Conservation (phyloP, 2,888 invertebrate species). For the Gisinianus flammeolus region DNA sequence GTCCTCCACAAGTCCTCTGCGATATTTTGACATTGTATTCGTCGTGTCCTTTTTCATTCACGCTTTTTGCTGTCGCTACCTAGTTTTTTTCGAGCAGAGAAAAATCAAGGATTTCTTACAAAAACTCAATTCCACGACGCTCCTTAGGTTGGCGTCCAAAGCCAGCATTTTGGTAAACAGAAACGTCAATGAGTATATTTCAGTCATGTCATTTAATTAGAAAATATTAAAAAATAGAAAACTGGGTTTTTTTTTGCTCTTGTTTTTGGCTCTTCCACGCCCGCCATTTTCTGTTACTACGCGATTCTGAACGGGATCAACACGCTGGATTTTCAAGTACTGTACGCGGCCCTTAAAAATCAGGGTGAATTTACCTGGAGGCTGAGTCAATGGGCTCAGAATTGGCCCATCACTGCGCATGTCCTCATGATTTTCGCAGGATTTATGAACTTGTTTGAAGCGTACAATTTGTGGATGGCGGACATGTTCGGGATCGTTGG, state of each 20-base stretch:
- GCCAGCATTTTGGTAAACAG: not conserved
- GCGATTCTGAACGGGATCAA: too few relatives aligned
- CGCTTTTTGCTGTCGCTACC: not conserved
- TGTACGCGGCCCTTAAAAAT: too few relatives aligned
- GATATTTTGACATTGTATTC: slow-evolving; percentile 4
- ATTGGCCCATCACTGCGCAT: not conserved
- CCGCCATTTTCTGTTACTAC: slow-evolving; percentile 1
- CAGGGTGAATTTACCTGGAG: not conserved
- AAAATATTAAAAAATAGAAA: not conserved
- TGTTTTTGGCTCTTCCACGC: not conserved
- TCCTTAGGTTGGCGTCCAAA: not conserved
- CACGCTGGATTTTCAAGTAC: not conserved
- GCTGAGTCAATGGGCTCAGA: not conserved
- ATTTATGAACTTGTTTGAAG: not conserved
- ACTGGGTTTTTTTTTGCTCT: not conserved
- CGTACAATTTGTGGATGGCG: slow-evolving; percentile 14
- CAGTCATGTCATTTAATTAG: not conserved
- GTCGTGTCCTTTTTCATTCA: not conserved
- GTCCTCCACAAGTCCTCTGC: not conserved
- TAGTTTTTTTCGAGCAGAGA: not conserved
- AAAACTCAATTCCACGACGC: not conserved
- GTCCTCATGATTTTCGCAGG: not conserved
- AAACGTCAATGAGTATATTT: not conserved
- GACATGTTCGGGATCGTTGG: slow-evolving; percentile 6
- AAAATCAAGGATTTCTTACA: not conserved